Evolutionary conservation across 2,888 invertebrate species (phyloP).

Genomic region (Zaprionus obscuricornis): DNA sequence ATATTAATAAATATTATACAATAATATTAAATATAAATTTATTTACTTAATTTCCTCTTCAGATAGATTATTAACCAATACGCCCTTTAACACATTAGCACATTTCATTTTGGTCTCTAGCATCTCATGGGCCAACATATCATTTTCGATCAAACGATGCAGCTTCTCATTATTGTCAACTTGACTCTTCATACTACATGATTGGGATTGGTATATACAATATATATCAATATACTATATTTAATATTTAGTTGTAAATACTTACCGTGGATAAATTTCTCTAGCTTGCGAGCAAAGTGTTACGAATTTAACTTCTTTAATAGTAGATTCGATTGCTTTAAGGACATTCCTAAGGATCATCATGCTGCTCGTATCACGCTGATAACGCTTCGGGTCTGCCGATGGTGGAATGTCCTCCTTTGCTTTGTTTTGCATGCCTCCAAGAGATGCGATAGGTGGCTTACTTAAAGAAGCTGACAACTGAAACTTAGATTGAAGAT

Average conservation of each 20-base stretch:
- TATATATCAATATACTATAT: no score
- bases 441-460: slow-evolving; percentile 20
- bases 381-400: slow-evolving; percentile 68
- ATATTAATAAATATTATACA: background rate
- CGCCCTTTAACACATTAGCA: slow-evolving; percentile 60
- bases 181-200: slow-evolving; percentile 75
- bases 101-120: slow-evolving; percentile 65
- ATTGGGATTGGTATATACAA: no score
- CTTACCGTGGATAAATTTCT: slow-evolving; percentile 80
- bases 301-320: slow-evolving; percentile 79
- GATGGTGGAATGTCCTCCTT: slow-evolving; percentile 14
- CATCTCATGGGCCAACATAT: slow-evolving; percentile 55
- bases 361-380: slow-evolving; percentile 81
- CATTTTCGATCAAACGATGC: slow-evolving; percentile 60
- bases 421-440: slow-evolving; percentile 1
- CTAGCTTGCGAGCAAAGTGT: slow-evolving; percentile 79
- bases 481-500: slow-evolving; percentile 61
- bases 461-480: slow-evolving; percentile 65
- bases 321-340: slow-evolving; percentile 71
- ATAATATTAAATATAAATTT: background rate
- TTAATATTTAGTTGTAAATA: fast-evolving
- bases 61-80: slow-evolving; percentile 77
- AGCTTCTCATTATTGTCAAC: slow-evolving; percentile 74
- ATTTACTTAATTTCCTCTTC: slow-evolving; percentile 79
- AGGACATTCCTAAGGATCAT: slow-evolving; percentile 67